Conservation (phyloP, 2,797 vertebrate genomes). For the Alauda arvensis region DNA sequence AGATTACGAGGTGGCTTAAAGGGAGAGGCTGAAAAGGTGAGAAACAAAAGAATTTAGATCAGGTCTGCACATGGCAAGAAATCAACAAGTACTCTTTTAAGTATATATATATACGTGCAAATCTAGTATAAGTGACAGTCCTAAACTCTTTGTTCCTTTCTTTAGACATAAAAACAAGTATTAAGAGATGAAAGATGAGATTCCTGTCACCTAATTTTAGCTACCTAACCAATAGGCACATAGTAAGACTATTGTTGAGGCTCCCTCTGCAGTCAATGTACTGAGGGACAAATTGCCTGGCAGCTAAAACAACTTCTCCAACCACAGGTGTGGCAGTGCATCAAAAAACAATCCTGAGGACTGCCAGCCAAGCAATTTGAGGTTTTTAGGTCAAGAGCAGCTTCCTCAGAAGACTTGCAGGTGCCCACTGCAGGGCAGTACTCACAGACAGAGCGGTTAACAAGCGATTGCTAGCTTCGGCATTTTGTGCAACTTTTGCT, state of each 20-base stretch:
- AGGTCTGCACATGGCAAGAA: neutral
- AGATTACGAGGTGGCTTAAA: conserved; percentile 92
- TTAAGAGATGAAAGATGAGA: neutral
- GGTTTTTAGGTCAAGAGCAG: neutral
- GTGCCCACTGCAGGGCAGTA: neutral
- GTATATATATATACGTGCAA: neutral
- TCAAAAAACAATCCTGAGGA: neutral
- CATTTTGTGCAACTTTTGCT: neutral
- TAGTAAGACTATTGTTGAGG: neutral
- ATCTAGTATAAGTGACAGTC: neutral
- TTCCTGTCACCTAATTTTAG: neutral
- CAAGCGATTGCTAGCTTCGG: neutral
- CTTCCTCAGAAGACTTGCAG: neutral
- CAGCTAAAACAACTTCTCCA: neutral
- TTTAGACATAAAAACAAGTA: neutral
- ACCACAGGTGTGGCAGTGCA: neutral
- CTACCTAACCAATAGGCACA: neutral
- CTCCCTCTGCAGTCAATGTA: neutral
- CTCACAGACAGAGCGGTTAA: neutral
- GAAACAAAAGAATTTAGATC: neutral
- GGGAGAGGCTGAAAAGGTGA: conserved; percentile 78
- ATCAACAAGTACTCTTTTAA: neutral
- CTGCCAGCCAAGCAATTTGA: neutral
- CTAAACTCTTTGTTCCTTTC: neutral
- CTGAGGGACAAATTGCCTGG: neutral